Percentiles rank a stretch among this genome's conserved stretches.
Evolutionary conservation across 2,113 vertebrate genomes (phyloP).

Genomic region (Chelonoidis abingdonii): DNA sequence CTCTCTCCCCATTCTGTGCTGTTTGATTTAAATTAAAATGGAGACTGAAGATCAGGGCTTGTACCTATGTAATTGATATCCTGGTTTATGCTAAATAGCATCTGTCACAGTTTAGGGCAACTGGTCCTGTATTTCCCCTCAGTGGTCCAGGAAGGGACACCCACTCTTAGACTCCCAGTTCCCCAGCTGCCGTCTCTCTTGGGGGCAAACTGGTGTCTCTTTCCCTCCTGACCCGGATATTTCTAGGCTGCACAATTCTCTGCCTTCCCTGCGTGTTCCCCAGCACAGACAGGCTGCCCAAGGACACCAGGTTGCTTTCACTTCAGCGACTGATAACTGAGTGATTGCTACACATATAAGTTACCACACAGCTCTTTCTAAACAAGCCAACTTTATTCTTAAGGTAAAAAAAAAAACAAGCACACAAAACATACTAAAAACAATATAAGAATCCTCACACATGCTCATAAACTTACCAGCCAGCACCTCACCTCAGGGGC

Average conservation of each 20-base stretch:
- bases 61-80: neutral
- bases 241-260: neutral
- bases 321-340: neutral
- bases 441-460: neutral
- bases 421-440: neutral
- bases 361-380: neutral
- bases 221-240: neutral
- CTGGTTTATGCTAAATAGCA: slow-evolving; percentile 27
- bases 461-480: neutral
- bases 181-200: neutral
- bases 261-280: neutral
- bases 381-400: neutral
- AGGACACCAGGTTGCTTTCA: neutral
- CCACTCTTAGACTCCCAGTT: neutral
- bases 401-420: neutral
- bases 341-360: neutral
- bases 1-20: neutral
- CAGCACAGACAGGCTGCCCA: neutral
- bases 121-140: neutral
- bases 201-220: neutral
- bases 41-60: neutral
- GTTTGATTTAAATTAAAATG: slow-evolving; percentile 31
- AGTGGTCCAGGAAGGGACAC: neutral
- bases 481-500: neutral
- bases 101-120: neutral